phyloP scores from a whole-genome alignment of 2,797 vertebrate species.

The Taenioides sp. region DNA sequence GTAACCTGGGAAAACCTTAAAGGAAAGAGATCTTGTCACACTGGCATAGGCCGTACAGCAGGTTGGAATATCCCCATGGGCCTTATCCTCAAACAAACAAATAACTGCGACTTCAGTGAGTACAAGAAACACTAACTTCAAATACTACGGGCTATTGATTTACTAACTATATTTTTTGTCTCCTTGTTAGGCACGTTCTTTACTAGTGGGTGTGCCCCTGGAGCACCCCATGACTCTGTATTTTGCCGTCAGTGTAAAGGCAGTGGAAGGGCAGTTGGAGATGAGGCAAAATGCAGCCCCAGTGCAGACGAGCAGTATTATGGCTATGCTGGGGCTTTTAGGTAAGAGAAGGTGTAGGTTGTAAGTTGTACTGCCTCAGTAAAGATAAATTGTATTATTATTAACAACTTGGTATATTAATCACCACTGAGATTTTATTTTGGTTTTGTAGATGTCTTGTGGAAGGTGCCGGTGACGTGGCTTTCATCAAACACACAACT shows the following conservation, averaged over 20 bases:
- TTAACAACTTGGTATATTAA: neutral
- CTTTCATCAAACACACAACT: conserved; percentile 76
- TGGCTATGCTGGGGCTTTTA: conserved; percentile 79
- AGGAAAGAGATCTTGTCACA: conserved; percentile 87
- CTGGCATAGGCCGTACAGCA: conserved; percentile 82
- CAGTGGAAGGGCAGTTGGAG: conserved; percentile 41
- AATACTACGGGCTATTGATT: neutral
- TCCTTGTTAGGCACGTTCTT: conserved; percentile 68
- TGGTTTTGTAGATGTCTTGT: conserved; percentile 72
- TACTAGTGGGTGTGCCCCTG: conserved; percentile 74
- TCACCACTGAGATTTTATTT: neutral
- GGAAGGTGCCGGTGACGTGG: conserved; percentile 73
- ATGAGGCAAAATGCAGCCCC: conserved; percentile 65
- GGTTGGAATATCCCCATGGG: conserved; percentile 94
- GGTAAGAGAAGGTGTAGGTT: conserved; percentile 47
- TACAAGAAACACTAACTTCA: neutral
- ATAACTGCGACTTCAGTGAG: conserved; percentile 84
- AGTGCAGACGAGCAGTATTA: conserved; percentile 68
- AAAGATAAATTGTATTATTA: neutral
- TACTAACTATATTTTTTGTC: conserved; percentile 8
- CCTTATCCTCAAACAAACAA: conserved; percentile 60
- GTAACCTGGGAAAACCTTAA: conserved; percentile 72
- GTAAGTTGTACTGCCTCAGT: too few species aligned
- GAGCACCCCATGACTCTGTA: conserved; percentile 49
- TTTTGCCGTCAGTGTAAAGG: conserved; percentile 73